phyloP scores from a whole-genome alignment of 2,797 vertebrate species.

The Helarctos malayanus region DNA sequence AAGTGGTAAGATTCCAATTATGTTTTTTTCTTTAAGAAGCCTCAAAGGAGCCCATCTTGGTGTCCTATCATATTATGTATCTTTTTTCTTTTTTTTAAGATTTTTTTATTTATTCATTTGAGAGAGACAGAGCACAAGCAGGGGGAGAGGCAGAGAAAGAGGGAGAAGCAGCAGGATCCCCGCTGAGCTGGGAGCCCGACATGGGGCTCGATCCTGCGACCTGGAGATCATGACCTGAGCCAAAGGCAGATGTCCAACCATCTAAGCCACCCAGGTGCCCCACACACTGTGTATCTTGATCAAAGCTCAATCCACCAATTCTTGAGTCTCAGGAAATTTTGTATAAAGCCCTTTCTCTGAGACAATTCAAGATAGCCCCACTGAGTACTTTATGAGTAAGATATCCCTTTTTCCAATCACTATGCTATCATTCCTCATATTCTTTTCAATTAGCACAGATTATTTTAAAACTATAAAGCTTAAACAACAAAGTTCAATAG shows the following conservation, averaged over 20 bases:
- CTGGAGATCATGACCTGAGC: not conserved
- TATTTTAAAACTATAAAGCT: conserved; percentile 30
- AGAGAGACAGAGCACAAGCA: not conserved
- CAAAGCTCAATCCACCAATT: conserved; percentile 33
- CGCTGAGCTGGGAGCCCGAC: not conserved
- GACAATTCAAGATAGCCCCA: conserved; percentile 39
- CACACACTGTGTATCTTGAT: not conserved
- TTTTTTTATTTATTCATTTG: not conserved
- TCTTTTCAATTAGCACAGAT: conserved; percentile 34
- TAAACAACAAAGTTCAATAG: conserved; percentile 37
- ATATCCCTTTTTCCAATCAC: not conserved
- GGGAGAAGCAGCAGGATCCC: not conserved
- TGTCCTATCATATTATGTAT: not conserved
- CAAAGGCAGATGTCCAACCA: not conserved
- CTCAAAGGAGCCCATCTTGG: not conserved
- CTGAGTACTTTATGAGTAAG: not conserved
- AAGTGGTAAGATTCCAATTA: not conserved
- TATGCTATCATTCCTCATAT: not conserved
- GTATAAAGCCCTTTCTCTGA: not conserved
- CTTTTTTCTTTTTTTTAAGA: not conserved
- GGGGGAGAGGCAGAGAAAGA: not conserved
- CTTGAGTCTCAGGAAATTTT: conserved; percentile 37
- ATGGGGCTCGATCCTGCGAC: not conserved
- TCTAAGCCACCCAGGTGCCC: not conserved
- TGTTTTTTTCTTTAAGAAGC: not conserved